Evolutionary conservation across 2,797 vertebrate species (phyloP), one percentile per base, ranked within the genome.

Genomic region (Emys orbicularis): DNA sequence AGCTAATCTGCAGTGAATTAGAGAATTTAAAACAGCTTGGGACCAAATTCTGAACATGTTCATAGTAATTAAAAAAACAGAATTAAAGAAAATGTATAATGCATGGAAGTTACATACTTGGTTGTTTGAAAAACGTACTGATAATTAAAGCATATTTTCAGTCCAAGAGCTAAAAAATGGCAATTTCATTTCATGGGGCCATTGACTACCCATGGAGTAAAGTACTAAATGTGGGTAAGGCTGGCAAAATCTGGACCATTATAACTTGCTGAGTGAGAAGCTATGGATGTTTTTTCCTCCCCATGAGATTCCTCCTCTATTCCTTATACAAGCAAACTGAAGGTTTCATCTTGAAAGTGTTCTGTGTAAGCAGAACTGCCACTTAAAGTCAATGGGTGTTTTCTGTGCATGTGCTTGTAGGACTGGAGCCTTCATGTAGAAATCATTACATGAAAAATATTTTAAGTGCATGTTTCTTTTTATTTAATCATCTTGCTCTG

Each of bases 401-500:
- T 88, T 90, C 85, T 65, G 49, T 15, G 50, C 3, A 6, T 3
- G 12, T 86, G 44, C 79, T 84, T 68, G 34, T 37, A 77, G 83
- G 19, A 90, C 23, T 56, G 31, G 7, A 57, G 80, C 44, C 12
- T 41, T 59, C 49, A 15, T 53, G 79, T 13, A 96, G 79, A 93
- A 96, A 93, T 59, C 18, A 25, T 54, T 96, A 89, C 34, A 94
- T 96, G 83, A 92, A 90, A 87, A 79, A 16, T 87, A 83, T 59
- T 93, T 91, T 92, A 89, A 93, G 94, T 9, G 61, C 86, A 79
- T 88, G 84, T 59, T 88, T 97, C 34, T 95, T 94, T 95, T 94
- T 85, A 95, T 97, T 97, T 96, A 95, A 97, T 92, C 93, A 96
- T 90, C 82, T 90, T 83, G 27, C 90, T 90, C 87, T 44, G 50